phyloP scores from a whole-genome alignment of 2,113 vertebrate species.

The Cyrtonyx montezumae region DNA sequence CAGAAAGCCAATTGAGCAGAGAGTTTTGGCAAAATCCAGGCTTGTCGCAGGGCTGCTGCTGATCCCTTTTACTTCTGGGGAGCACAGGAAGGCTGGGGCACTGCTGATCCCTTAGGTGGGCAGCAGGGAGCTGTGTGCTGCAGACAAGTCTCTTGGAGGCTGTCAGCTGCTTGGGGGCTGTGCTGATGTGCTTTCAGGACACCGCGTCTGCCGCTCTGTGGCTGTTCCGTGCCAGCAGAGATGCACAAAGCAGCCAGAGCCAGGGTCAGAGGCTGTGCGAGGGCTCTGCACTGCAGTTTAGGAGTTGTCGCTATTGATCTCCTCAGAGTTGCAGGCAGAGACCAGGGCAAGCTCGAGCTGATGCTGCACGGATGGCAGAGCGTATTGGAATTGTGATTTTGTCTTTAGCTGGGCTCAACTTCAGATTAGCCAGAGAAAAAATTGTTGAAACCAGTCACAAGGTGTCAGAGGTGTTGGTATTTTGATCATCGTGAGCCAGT shows the following conservation, averaged over 20 bases:
- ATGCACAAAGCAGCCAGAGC: background rate
- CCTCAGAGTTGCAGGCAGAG: background rate
- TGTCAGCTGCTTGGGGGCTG: background rate
- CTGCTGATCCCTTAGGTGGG: background rate
- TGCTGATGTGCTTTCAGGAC: background rate
- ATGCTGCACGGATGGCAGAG: background rate
- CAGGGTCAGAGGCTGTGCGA: background rate
- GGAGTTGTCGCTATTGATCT: background rate
- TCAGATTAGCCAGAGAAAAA: background rate
- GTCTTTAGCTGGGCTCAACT: background rate
- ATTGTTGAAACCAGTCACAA: background rate
- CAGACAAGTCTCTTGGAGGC: background rate
- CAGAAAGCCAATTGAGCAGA: background rate
- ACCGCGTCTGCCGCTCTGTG: conserved; percentile 38
- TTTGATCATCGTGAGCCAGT: background rate
- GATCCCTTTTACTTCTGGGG: background rate
- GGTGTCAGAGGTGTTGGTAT: rapidly evolving
- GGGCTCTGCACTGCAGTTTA: background rate
- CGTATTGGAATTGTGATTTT: background rate
- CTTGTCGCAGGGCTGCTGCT: background rate
- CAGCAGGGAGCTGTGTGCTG: background rate
- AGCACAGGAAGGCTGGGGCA: background rate
- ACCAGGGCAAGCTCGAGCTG: background rate
- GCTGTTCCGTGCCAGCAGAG: conserved; percentile 15
- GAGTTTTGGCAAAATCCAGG: background rate